Evolutionary conservation across 2,888 invertebrate species (phyloP), one percentile per base, ranked within the genome.

Genomic region (Drosophila stalkeri): DNA sequence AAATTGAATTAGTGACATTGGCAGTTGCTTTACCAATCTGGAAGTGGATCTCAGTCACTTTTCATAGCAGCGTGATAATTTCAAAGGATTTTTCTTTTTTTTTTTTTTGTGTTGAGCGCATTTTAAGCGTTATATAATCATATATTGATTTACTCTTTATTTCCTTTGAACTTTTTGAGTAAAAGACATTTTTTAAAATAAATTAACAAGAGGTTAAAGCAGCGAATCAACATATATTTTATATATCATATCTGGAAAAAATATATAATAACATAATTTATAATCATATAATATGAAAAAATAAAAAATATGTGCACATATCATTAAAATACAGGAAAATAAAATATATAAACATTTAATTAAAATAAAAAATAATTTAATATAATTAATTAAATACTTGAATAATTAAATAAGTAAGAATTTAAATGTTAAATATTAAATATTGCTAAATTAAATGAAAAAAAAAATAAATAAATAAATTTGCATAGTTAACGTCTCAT

Each of bases 1-100:
- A 87, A 90, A 86, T 86, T 90, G 90, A 86, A 86, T 86, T 86
- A 86, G 90, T 86, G 90, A 75, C 89, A 74, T 80, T 82, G 75
- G 83, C 90, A 82, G 90, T 80, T 75, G 72, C 69, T 72, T 77
- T 74, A 54, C 60, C 72, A 82, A 89, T 87, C 90, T 82, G 61
- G 52, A 63, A 74, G 71, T 72, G 76, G 72, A 79, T 68, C 57
- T 68, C 49, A 27, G 59, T 47, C 64, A 67, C 77, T 72, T 71
- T 68, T 44, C 57, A 43, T 20, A 31, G 55, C 54, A 67, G 60
- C 72, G 61, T 51, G 64, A 70, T 81, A 66, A 81, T 77, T 77
- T 80, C 72, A 60, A 63, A 63, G 44, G 59, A 55, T 31, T 46
- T 51, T 18, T 37, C n/a, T 8, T 35, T 35, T 51, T 18, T 37